A percentile compares a stretch with the other conserved stretches of the same genome.
Evolutionary conservation across 2,113 vertebrate species (phyloP).

Genomic region (Triplophysa tibetana): DNA sequence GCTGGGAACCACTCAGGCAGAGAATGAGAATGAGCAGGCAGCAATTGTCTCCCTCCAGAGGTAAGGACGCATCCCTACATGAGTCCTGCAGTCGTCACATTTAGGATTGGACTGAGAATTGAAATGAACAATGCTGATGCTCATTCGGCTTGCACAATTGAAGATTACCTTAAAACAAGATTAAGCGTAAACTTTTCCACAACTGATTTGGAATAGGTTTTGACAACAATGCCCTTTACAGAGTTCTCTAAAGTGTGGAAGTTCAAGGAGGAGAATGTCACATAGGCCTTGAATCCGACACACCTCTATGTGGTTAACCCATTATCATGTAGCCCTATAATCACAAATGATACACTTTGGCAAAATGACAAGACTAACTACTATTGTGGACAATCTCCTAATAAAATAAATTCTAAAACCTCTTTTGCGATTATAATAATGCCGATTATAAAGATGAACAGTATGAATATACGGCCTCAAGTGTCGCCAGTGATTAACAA

Average conservation of each 20-base stretch:
- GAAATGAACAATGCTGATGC: too few species aligned
- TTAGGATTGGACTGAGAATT: not conserved
- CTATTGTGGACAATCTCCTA: not conserved
- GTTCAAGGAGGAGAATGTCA: not conserved
- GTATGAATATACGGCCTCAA: conserved; percentile 8
- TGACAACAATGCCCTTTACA: not conserved
- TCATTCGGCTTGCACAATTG: not conserved
- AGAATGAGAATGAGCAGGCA: conserved; percentile 97
- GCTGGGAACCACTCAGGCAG: conserved; percentile 94
- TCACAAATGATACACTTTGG: not conserved
- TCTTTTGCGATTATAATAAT: not conserved
- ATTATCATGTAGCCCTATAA: not conserved
- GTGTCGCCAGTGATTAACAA: conserved; percentile 38
- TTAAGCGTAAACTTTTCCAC: not conserved
- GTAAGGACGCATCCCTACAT: conserved; percentile 71
- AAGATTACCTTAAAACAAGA: not conserved
- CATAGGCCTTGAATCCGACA: conserved; percentile 3
- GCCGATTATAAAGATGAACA: not conserved
- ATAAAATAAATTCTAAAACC: not conserved
- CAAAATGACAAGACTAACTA: conserved; percentile 1
- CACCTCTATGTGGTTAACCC: conserved; percentile 3
- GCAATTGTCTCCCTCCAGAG: conserved; percentile 98
- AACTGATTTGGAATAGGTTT: not conserved
- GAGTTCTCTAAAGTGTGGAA: not conserved
- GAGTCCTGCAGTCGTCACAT: not conserved